Percentiles rank a stretch among this genome's conserved stretches.
phyloP scores from a whole-genome alignment of 2,888 invertebrate genomes.

The Heliconius aoede region DNA sequence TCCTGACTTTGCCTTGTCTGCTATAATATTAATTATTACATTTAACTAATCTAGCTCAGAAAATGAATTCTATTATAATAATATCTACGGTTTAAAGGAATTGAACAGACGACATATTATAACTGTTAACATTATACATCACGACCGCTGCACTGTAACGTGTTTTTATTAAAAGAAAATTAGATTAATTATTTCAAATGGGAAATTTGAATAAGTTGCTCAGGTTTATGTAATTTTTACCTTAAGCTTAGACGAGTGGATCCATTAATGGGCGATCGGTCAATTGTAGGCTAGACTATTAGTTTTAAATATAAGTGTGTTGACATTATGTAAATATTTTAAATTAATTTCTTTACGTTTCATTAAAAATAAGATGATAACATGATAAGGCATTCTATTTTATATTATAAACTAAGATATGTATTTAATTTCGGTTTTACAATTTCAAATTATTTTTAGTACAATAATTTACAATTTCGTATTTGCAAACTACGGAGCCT shows the following conservation, averaged over 20 bases:
- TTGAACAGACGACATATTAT: background rate
- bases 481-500: no score
- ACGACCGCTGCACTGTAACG: background rate
- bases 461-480: background rate
- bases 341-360: background rate
- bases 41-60: background rate
- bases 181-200: background rate
- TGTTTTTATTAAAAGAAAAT: background rate
- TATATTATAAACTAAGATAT: background rate
- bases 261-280: conserved; percentile 19
- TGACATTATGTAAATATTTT: background rate
- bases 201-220: background rate
- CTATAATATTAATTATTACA: no score
- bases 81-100: background rate
- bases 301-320: background rate
- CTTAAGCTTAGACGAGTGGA: background rate
- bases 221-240: background rate
- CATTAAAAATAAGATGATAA: background rate
- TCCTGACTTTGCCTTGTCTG: no score
- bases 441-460: background rate
- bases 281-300: conserved; percentile 15
- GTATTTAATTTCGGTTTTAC: background rate
- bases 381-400: background rate
- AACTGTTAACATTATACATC: background rate
- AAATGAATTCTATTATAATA: background rate